Conservation (phyloP, 2,797 vertebrate species). For the Lindbergichthys nudifrons region DNA sequence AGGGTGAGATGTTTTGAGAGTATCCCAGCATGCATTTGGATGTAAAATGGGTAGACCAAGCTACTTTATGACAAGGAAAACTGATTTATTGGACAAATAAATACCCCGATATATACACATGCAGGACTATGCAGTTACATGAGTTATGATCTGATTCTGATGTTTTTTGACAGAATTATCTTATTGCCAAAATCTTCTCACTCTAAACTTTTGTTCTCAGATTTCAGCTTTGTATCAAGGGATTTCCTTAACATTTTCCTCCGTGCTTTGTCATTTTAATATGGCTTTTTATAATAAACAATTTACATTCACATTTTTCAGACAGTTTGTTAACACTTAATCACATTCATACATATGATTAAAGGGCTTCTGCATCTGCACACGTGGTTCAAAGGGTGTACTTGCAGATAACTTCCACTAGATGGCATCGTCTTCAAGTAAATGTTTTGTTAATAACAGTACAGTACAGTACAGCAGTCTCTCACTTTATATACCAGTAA, state of each 20-base stretch:
- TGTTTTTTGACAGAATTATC: not conserved
- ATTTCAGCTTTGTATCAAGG: not conserved
- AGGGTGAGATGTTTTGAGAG: not conserved
- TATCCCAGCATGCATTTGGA: not conserved
- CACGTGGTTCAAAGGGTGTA: conserved; percentile 14
- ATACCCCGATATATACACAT: not conserved
- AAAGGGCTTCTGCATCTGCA: not conserved
- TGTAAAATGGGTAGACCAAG: not conserved
- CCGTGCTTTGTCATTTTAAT: not conserved
- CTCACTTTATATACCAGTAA: not conserved
- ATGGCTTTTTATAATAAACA: not conserved
- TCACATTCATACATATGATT: not conserved
- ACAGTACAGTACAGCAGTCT: not conserved
- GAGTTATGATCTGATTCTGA: not conserved
- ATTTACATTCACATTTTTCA: too few species aligned
- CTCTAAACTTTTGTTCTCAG: not conserved
- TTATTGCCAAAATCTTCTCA: not conserved
- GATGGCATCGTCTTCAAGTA: conserved; percentile 60
- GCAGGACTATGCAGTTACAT: not conserved
- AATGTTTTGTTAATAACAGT: not conserved
- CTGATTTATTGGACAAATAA: not conserved
- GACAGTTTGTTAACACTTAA: too few species aligned
- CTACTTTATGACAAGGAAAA: not conserved
- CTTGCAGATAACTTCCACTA: conserved; percentile 50
- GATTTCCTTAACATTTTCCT: not conserved